These are phyloP conservation scores for Prionailurus bengalensis DNA, from an alignment of 2,113 vertebrate species.

Conservation along the genomic window DNA sequence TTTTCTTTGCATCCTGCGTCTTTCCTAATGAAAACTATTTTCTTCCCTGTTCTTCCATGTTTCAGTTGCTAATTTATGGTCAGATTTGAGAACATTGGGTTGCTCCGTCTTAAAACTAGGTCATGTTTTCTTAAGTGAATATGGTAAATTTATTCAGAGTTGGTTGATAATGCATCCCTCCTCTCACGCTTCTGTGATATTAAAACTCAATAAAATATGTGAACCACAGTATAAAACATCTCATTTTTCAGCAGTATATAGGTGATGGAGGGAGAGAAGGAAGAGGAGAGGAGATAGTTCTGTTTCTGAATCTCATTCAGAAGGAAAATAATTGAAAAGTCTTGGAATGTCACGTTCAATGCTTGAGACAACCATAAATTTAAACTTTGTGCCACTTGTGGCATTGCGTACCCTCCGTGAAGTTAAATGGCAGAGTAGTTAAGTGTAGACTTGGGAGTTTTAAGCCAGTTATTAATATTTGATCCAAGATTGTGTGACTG, in stretches of 20 bases:
- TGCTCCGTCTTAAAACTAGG: background rate
- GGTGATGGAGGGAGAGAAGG: background rate
- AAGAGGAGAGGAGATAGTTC: background rate
- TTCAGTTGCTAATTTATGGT: background rate
- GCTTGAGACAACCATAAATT: slow-evolving; percentile 64
- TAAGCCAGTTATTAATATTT: slow-evolving; percentile 81
- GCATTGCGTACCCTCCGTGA: background rate
- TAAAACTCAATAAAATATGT: slow-evolving; percentile 37
- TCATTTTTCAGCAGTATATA: slow-evolving; percentile 12
- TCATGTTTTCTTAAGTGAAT: slow-evolving; percentile 50
- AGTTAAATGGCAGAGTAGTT: slow-evolving; percentile 69
- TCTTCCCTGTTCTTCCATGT: background rate
- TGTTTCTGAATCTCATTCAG: slow-evolving; percentile 55
- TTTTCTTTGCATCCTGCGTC: background rate
- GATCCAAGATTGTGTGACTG: slow-evolving; percentile 68
- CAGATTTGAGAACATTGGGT: background rate
- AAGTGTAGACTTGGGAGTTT: slow-evolving; percentile 65
- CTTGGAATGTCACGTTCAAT: background rate
- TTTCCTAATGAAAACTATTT: slow-evolving; percentile 24
- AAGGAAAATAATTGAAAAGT: slow-evolving; percentile 64
- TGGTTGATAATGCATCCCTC: background rate
- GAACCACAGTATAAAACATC: slow-evolving; percentile 35
- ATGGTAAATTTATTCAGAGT: background rate
- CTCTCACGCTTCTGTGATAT: slow-evolving; percentile 4
- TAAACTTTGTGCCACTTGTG: slow-evolving; percentile 48